These are phyloP conservation scores for Tinea pellionella DNA, from an alignment of 2,888 invertebrate species.

Conservation along the genomic window DNA sequence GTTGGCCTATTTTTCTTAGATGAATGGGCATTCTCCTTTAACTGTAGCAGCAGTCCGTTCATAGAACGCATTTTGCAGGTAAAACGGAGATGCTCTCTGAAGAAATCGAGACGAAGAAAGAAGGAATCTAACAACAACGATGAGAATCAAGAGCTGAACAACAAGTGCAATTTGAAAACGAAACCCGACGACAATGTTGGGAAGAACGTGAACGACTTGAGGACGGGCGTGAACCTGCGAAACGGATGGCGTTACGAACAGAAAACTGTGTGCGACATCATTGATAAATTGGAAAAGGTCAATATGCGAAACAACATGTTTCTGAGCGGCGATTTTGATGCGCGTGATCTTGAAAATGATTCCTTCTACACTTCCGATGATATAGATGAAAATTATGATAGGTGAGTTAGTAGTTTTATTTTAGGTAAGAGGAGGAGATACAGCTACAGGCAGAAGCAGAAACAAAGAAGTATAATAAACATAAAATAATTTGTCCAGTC, in stretches of 20 bases:
- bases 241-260: slow-evolving; percentile 16
- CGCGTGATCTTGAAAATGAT: slow-evolving; percentile 45
- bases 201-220: slow-evolving; percentile 50
- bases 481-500: too few relatives aligned
- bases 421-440: too few relatives aligned
- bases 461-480: too few relatives aligned
- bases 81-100: slow-evolving; percentile 41
- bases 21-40: too few relatives aligned
- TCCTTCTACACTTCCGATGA: slow-evolving; percentile 48
- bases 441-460: too few relatives aligned
- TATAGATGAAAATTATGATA: slow-evolving; percentile 35
- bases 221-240: neutral
- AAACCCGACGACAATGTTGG: slow-evolving; percentile 40
- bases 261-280: slow-evolving; percentile 27
- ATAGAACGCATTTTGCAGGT: slow-evolving; percentile 17
- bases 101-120: slow-evolving; percentile 48
- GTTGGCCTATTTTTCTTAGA: too few relatives aligned
- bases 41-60: too few relatives aligned
- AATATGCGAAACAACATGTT: slow-evolving; percentile 50
- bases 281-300: slow-evolving; percentile 50
- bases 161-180: slow-evolving; percentile 22
- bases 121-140: slow-evolving; percentile 30
- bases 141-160: slow-evolving; percentile 25
- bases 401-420: slow-evolving; percentile 34
- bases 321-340: slow-evolving; percentile 42